phyloP scores from a whole-genome alignment of 35 echinoderm and acorn worm species.

The Ophiothrix spiculata region DNA sequence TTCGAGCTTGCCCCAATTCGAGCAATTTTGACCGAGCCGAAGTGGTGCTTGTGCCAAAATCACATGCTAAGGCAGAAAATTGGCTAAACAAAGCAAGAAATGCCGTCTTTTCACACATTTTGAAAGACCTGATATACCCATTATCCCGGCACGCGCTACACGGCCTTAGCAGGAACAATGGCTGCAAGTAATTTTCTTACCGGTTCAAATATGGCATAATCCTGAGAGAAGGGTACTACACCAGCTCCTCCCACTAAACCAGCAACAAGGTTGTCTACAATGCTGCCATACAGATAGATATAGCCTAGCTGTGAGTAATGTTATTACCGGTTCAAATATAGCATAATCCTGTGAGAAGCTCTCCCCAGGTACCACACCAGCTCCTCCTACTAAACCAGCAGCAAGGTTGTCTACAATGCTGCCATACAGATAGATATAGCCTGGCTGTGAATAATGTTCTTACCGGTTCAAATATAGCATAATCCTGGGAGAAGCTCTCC shows the following conservation, averaged over 20 bases:
- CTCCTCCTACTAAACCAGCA: constrained; percentile 86
- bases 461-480: constrained; percentile 98
- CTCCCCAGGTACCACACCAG: constrained; percentile 95
- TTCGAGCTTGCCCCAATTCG: too few relatives aligned
- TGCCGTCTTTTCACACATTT: too few relatives aligned
- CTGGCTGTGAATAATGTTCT: too few relatives aligned
- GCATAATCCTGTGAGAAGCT: constrained; percentile 94
- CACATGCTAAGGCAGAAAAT: too few relatives aligned
- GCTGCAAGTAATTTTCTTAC: too few relatives aligned
- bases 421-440: constrained; percentile 99
- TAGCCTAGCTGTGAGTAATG: too few relatives aligned
- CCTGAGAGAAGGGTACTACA: constrained; percentile 87
- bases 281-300: constrained; percentile 96
- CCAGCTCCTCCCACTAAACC: constrained; percentile 93
- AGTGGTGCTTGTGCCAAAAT: too few relatives aligned
- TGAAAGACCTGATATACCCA: too few relatives aligned
- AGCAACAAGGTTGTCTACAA: constrained; percentile 87
- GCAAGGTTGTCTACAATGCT: constrained; percentile 95
- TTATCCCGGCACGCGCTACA: too few relatives aligned
- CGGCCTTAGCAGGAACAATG: too few relatives aligned
- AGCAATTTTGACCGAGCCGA: too few relatives aligned
- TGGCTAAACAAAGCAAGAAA: too few relatives aligned
- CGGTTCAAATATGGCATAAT: constrained; percentile 98
- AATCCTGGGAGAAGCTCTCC: constrained; percentile 92
- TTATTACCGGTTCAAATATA: constrained; percentile 99